A percentile compares a stretch with the other conserved stretches of the same genome.
These are phyloP conservation scores for Nematopogon swammerdamellus DNA, from an alignment of 2,888 invertebrate species.

Conservation along the genomic window DNA sequence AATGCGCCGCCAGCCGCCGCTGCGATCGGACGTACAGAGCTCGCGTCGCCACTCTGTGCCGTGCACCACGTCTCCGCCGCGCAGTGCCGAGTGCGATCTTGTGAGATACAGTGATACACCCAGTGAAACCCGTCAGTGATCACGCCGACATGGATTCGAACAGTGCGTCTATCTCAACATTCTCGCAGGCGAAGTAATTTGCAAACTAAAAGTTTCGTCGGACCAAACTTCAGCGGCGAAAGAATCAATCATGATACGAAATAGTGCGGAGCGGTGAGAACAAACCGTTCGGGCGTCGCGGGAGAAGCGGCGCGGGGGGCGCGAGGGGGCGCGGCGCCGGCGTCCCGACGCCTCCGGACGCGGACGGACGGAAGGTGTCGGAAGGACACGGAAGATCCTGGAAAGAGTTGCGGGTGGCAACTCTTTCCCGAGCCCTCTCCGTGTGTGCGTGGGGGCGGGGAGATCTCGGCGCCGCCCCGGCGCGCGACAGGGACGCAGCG, in stretches of 20 bases:
- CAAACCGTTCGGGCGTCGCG: conserved; percentile 5
- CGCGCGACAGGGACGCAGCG: conserved; percentile 15
- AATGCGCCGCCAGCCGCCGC: background rate
- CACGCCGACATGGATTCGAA: background rate
- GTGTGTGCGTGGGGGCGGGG: conserved; percentile 10
- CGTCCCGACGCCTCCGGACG: conserved; percentile 20
- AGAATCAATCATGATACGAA: too few species aligned
- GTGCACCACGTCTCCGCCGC: background rate
- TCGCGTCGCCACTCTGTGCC: background rate
- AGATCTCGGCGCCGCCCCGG: background rate
- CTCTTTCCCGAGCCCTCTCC: conserved; percentile 9
- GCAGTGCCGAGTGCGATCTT: background rate
- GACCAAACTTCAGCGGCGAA: too few species aligned
- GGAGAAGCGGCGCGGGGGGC: conserved; percentile 24
- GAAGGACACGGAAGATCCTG: conserved; percentile 6
- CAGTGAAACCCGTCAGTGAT: too few species aligned
- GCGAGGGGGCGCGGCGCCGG: conserved; percentile 42
- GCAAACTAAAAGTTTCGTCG: too few species aligned
- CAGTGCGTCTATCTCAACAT: too few species aligned
- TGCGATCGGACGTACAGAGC: background rate
- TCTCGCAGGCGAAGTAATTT: too few species aligned
- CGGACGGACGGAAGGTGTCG: conserved; percentile 4
- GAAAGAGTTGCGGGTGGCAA: conserved; percentile 7
- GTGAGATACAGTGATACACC: background rate
- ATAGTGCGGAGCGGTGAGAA: too few species aligned